Base-by-base conservation (phyloP, 2,113 vertebrate genomes). In the Cephalophus harveyi region DNA sequence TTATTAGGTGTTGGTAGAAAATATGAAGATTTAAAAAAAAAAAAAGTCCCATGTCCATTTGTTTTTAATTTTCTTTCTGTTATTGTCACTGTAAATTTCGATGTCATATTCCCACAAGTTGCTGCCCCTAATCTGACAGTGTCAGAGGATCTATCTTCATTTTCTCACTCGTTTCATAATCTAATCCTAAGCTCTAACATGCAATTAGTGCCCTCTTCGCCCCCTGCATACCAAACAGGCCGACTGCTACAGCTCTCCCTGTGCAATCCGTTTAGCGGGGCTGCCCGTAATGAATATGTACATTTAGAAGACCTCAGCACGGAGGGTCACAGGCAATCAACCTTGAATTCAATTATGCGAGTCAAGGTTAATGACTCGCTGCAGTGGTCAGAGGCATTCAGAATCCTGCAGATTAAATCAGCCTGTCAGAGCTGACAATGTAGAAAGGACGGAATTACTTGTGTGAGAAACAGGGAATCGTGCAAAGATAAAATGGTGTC, bases 321-420 rank as follows among this genome's bases (percentile, higher is more conserved):
- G 98, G 99, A 98, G 99, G 99, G 99, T 99, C 99, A 99, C 98
- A 99, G 99, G 99, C 99, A 99, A 99, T 99, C 99, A 99, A 99
- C 99, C 99, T 99, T 99, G 99, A 99, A 99, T 99, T 99, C 99
- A 99, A 99, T 99, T 99, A 99, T 97, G 98, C 98, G 99, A 99
- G 99, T 99, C 99, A 99, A 99, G 99, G 99, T 99, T 99, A 99
- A 99, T 99, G 99, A 99, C 99, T 99, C 99, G 98, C 99, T 99
- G 99, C 99, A 99, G 99, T 99, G 99, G 99, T 99, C 99, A 99
- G 99, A 99, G 99, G 99, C 99, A 99, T 99, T 99, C 99, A 98
- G 99, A 99, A 99, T 99, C 98, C 99, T 97, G 99, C 99, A 99
- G 99, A 99, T 99, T 99, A 99, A 99, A 99, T 99, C 99, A 98